A percentile compares a stretch with the other conserved stretches of the same genome.
Conservation (phyloP, 2,113 vertebrate species). For the Nicator chloris region DNA sequence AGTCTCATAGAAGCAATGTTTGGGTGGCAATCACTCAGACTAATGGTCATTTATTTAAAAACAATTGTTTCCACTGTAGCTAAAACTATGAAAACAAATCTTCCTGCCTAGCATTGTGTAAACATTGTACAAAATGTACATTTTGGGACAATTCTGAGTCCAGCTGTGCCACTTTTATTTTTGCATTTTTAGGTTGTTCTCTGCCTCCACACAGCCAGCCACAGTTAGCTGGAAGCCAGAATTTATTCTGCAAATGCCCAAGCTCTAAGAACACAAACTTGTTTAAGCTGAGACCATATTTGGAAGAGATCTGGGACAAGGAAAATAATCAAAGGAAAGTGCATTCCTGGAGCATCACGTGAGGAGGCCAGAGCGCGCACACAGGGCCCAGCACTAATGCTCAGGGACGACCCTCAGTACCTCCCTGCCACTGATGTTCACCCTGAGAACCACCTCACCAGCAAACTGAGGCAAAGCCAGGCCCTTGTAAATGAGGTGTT, state of each 20-base stretch:
- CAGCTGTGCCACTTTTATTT: slow-evolving; percentile 37
- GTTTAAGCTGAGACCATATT: slow-evolving; percentile 65
- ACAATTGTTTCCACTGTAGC: slow-evolving; percentile 30
- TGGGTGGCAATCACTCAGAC: slow-evolving; percentile 36
- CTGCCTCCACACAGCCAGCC: background rate
- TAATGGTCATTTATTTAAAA: slow-evolving; percentile 54
- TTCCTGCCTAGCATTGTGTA: background rate
- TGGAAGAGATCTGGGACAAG: slow-evolving; percentile 65
- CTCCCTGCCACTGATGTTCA: background rate
- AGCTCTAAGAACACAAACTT: slow-evolving; percentile 59
- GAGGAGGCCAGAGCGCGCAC: background rate
- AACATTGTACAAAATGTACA: slow-evolving; percentile 45
- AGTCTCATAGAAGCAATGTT: slow-evolving; percentile 1
- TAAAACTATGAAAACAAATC: slow-evolving; percentile 34
- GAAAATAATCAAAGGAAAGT: slow-evolving; percentile 68
- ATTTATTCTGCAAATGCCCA: slow-evolving; percentile 39
- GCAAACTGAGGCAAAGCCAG: background rate
- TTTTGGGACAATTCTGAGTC: slow-evolving; percentile 16
- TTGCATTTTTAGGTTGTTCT: background rate
- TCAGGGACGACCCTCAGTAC: background rate
- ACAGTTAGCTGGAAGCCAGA: slow-evolving; percentile 24
- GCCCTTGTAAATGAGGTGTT: background rate
- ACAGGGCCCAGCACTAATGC: background rate
- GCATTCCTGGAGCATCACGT: slow-evolving; percentile 59
- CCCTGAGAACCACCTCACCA: background rate